Base-by-base conservation (phyloP, 1,140 invertebrate genomes). In the Dinoponera quadriceps region DNA sequence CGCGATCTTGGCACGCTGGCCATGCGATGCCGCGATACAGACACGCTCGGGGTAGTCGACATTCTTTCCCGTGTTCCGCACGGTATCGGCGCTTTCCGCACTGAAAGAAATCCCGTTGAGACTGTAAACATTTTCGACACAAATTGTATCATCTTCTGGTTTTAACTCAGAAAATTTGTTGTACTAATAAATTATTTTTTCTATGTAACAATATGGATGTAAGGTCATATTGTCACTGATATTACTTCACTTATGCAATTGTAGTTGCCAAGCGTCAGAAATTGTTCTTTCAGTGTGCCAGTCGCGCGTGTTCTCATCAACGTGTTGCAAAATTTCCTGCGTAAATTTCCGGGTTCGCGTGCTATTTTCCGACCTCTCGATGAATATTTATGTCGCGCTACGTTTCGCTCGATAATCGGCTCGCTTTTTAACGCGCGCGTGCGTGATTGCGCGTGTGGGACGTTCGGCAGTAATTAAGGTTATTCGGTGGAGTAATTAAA, bases 1-100 rank as follows among this genome's bases (percentile, higher is more conserved):
- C 54, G 59, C 59, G 75, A 88, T 89, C 86, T 88, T 89, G 87
- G 87, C 87, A 88, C 87, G 72, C 75, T 87, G 84, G 77, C 83
- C 74, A 59, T 57, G 62, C 16, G 9, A 48, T 29, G 33, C 22
- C 51, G 63, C 49, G 20, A 78, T 68, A 25, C 20, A 78, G 55
- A 25, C 20, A 20, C 18, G n/a, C 27, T 38, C 22, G 55, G 44
- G 55, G n/a, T 44, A 62, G 27, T 54, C 4, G 25, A 66, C 38
- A 63, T 75, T 75, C 72, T 75, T 75, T n/a, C 55, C 38, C 3
- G 38, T 9, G 38, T 11, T 9, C 7, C 38, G 7, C 38, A 11
- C 38, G 11, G 0, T 33, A 5, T 33, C 29, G 5, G 38, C n/a
- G n/a, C n/a, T n/a, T n/a, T n/a, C n/a, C n/a, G n/a, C n/a, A n/a